Evolutionary conservation across 2,888 invertebrate species (phyloP), one percentile per base, ranked within the genome.

Genomic region (Drosophila recens): DNA sequence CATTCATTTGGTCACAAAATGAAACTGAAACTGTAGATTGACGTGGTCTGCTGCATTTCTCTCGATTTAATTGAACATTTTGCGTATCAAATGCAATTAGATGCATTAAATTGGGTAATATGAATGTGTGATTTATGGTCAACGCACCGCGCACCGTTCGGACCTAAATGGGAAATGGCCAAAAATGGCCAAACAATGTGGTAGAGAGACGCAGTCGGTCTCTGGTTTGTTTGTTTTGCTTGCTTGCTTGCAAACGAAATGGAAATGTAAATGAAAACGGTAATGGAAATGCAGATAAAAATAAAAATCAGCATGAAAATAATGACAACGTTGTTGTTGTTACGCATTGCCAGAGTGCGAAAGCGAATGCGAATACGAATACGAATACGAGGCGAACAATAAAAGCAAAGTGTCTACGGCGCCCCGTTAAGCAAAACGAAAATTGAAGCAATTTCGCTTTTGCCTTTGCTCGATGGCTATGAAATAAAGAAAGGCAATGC

Each of bases 261-360:
- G 64, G 54, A 70, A 78, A 78, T 64, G 72, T 64, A 77, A 78
- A 75, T 75, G 87, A 70, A 74, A 88, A 86, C 80, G 89, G 75
- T 86, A 86, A 90, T 90, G 88, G 89, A 88, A 85, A 82, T 82
- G 88, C 87, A 88, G 81, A 87, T 87, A 87, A 87, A 89, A 90
- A 87, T 87, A 90, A 87, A 87, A 86, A 86, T 86, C 89, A 86
- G 83, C 86, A 86, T 86, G 87, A 80, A 83, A 90, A 88, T 90
- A 86, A 86, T 90, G 89, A 88, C 86, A 88, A 72, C 75, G 64
- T 63, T 70, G 67, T 69, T 67, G 48, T 17, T 33, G 23, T 23
- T 33, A 15, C 34, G 48, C 46, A 65, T 45, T 72, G 72, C 27
- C 43, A 45, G 67, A 48, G 61, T 52, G 70, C n/a, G 70, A 71